Conservation (phyloP, 2,888 invertebrate species). For the Xestia c-nigrum region DNA sequence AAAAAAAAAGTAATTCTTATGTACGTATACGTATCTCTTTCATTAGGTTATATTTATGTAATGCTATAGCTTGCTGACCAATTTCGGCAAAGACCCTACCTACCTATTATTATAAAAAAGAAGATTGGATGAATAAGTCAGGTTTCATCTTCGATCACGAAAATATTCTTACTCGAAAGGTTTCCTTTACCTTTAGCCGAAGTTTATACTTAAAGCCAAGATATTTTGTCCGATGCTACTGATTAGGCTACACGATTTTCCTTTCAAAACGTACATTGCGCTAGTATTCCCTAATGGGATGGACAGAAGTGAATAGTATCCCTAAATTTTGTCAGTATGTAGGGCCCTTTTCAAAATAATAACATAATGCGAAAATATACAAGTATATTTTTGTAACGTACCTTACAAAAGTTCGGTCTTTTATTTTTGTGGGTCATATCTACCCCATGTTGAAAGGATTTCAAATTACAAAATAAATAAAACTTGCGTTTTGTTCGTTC, state of each 20-base stretch:
- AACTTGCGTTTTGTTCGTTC: neutral
- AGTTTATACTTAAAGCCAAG: neutral
- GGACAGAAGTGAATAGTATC: neutral
- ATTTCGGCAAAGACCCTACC: neutral
- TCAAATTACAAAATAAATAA: neutral
- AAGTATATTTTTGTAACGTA: neutral
- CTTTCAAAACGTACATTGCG: neutral
- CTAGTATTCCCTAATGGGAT: neutral
- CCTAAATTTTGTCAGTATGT: neutral
- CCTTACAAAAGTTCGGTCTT: neutral
- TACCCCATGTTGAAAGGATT: neutral
- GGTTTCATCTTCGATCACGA: slow-evolving; percentile 16
- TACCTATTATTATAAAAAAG: neutral
- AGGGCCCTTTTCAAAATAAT: neutral
- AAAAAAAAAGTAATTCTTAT: too few relatives aligned
- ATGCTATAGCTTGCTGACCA: neutral
- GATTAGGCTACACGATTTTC: neutral
- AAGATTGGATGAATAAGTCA: slow-evolving; percentile 17
- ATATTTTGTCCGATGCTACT: neutral
- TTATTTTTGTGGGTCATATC: neutral
- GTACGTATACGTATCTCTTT: neutral
- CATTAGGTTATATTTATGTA: neutral
- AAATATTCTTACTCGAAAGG: neutral
- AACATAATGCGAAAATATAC: neutral
- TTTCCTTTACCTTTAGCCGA: slow-evolving; percentile 3